Evolutionary conservation across 2,888 invertebrate species (phyloP), one percentile per base, ranked within the genome.

Genomic region (Heliconius cydno): DNA sequence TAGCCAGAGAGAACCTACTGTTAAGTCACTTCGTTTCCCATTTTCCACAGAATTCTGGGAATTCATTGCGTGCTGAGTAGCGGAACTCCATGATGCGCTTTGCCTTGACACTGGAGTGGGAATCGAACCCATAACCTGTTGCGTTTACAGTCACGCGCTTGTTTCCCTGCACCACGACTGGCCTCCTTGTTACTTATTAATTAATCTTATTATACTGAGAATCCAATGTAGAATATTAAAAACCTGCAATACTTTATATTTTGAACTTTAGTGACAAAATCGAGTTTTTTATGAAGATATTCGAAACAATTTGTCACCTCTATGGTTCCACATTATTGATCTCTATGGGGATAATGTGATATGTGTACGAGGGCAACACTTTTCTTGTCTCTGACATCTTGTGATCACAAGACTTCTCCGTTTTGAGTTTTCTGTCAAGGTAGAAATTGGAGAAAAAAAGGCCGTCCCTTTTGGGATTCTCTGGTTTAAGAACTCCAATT

Each of bases 391-490:
- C 89, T 94, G 95, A 93, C 92, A 90, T 92, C 94, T 93, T 94
- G 94, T 94, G 95, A 95, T 95, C 95, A 95, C 95, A 95, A 95
- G 95, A 95, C 94, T 92, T 92, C 88, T 94, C 84, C 90, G 89
- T 89, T 92, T 91, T 92, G 90, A 94, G 93, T 92, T 92, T 93
- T 94, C 94, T 95, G 94, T 95, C 94, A 94, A 92, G 93, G 91
- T 91, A 92, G 90, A 92, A 94, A 91, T 94, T 92, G 93, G 94
- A 91, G 92, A 91, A 93, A 94, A 52, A 93, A 93, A 92, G 92
- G 89, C 92, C 92, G 90, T 93, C 92, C 94, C 93, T 86, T 88
- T 89, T 87, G 94, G 94, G 94, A 94, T 91, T 89, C 89, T 89
- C 91, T 90, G 92, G 91, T 92, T 92, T 90, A 90, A 88, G 88